phyloP scores from a whole-genome alignment of 1,140 invertebrate species.

The Magallana gigas region DNA sequence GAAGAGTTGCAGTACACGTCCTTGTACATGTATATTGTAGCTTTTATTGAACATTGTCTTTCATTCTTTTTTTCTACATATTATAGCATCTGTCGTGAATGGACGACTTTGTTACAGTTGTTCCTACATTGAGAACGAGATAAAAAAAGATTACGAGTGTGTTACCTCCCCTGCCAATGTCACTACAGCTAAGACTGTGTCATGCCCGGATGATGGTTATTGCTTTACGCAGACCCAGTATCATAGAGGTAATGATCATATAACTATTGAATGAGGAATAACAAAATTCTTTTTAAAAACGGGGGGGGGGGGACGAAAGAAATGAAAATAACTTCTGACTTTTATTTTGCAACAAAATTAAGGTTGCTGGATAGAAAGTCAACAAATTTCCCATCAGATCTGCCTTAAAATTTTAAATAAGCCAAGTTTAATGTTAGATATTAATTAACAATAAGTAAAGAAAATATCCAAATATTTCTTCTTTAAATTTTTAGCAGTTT shows the following conservation, averaged over 20 bases:
- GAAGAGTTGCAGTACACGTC: background rate
- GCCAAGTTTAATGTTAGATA: no score
- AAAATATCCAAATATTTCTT: no score
- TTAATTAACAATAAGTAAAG: no score
- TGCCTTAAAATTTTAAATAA: no score
- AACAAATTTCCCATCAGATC: no score
- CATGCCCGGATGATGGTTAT: background rate
- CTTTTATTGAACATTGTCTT: background rate
- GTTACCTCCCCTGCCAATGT: background rate
- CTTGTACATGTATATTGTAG: no score
- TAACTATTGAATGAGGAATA: no score
- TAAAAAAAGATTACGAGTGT: background rate
- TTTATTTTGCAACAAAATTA: no score
- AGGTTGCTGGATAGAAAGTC: no score
- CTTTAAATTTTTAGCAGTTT: no score
- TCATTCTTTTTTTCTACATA: background rate
- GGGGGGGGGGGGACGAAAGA: no score
- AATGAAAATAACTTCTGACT: no score
- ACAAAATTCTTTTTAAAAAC: background rate
- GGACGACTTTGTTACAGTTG: background rate
- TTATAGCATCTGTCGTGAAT: background rate
- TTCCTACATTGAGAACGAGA: background rate
- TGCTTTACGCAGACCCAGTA: background rate
- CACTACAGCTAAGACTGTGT: slow-evolving; percentile 2
- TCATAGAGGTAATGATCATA: background rate